phyloP scores from a whole-genome alignment of 2,113 vertebrate species.

The Colistium nudipinnis region DNA sequence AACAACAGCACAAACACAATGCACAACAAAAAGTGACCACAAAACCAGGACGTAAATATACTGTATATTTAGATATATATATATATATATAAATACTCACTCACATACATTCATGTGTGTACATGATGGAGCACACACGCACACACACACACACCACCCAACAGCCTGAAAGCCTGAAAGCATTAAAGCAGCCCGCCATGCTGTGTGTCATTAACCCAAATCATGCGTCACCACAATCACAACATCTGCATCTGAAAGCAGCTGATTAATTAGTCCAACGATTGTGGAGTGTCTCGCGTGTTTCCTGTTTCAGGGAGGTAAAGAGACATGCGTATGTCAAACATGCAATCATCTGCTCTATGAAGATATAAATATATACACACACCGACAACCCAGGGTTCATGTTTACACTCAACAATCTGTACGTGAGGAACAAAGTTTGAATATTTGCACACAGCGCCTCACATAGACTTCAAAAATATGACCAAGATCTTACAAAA shows the following conservation, averaged over 20 bases:
- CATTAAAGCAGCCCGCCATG: constrained; percentile 58
- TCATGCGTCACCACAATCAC: constrained; percentile 57
- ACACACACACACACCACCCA: constrained; percentile 18
- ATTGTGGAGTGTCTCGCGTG: constrained; percentile 3
- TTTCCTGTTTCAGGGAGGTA: constrained; percentile 37
- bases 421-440: too few relatives aligned
- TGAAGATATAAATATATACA: constrained; percentile 8
- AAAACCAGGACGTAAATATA: constrained; percentile 52
- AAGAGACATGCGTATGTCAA: constrained; percentile 50
- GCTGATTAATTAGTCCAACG: constrained; percentile 7
- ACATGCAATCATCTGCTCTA: constrained; percentile 48
- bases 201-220: constrained; percentile 14
- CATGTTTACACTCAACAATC: constrained; percentile 17
- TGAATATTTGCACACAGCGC: constrained; percentile 11
- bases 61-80: neutral
- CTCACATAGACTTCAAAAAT: constrained; percentile 15
- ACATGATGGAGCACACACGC: constrained; percentile 14
- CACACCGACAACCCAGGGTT: constrained; percentile 20
- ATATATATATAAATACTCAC: constrained; percentile 34
- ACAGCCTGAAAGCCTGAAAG: constrained; percentile 52
- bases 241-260: constrained; percentile 52
- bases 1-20: constrained; percentile 48
- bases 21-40: constrained; percentile 44
- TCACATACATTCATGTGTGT: constrained; percentile 19
- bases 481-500: neutral